Percentiles rank a stretch among this genome's conserved stretches.
Conservation (phyloP, 2,113 vertebrate genomes). For the human (Homo sapiens) region DNA sequence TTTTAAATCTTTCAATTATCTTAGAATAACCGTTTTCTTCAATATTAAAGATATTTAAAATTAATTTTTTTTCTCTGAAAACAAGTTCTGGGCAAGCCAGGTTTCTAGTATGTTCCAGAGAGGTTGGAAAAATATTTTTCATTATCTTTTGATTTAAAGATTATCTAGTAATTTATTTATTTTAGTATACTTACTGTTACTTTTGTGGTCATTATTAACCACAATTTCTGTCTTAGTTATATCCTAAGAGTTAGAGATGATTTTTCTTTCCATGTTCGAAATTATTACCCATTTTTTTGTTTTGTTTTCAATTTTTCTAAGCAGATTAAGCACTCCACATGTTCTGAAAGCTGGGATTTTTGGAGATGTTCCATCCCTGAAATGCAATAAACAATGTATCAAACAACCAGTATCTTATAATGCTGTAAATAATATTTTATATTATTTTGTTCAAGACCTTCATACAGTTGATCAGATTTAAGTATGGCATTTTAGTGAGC, state of each 20-base stretch:
- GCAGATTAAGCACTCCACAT: neutral
- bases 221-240: neutral
- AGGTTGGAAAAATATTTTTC: neutral
- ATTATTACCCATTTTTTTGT: neutral
- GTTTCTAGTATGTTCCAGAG: neutral
- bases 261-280: neutral
- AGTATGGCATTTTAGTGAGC: neutral
- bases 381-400: neutral
- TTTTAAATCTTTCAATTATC: neutral
- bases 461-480: neutral
- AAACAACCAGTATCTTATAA: neutral
- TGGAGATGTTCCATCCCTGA: neutral
- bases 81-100: neutral
- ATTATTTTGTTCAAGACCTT: neutral
- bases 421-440: neutral
- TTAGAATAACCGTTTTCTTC: neutral
- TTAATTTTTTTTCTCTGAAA: neutral
- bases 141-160: neutral
- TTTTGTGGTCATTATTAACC: neutral
- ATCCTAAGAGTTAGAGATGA: neutral
- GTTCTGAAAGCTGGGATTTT: neutral
- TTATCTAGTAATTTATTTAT: neutral
- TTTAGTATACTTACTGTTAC: neutral
- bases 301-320: neutral
- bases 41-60: neutral